Base-by-base conservation (phyloP, 2,888 invertebrate species). In the Odontomyia ornata region DNA sequence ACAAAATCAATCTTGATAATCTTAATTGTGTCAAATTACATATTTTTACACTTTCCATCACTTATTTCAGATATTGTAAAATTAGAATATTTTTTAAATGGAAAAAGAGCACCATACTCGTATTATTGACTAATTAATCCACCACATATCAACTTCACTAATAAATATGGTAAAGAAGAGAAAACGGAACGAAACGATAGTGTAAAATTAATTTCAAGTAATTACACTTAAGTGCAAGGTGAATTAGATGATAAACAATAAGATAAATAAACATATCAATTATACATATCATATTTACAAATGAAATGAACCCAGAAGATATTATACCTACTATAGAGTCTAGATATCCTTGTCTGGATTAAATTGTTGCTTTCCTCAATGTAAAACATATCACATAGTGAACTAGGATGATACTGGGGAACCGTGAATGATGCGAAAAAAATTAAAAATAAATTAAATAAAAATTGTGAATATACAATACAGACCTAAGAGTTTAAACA, bases 241-340 rank as follows among this genome's bases (percentile, higher is more conserved):
- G 13, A 25, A 30, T 2, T 25, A 7, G 11, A 28, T 27, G 52
- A 15, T 36, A 5, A 36, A 18, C 36, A 36, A 73, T 73, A 1
- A 21, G 52, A 71, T n/a, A 23, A 36, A 27, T 46, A 73, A 73
- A 73, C 73, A 73, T 73, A 73, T 73, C 73, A 57, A 60, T 13
- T 60, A 60, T 43, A 60, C 73, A 73, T 73, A 73, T 73, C 73
- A 36, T 60, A 73, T 60, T 60, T 60, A 73, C 60, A 73, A 60
- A 21, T 2, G 21, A 60, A 64, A 28, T 15, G 15, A 18, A 69
- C 30, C 65, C 21, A 36, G 27, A 65, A 30, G 18, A 73, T 36
- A 36, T 36, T 5, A 36, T 52, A 43, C 21, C 36, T 60, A 69
- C 64, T 30, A 64, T 30, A 23, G n/a, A 47, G 7, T 46, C 4